Percentiles rank a stretch among this genome's conserved stretches.
Conservation (phyloP, 2,113 vertebrate genomes). For the Benitochromis conjunctus region DNA sequence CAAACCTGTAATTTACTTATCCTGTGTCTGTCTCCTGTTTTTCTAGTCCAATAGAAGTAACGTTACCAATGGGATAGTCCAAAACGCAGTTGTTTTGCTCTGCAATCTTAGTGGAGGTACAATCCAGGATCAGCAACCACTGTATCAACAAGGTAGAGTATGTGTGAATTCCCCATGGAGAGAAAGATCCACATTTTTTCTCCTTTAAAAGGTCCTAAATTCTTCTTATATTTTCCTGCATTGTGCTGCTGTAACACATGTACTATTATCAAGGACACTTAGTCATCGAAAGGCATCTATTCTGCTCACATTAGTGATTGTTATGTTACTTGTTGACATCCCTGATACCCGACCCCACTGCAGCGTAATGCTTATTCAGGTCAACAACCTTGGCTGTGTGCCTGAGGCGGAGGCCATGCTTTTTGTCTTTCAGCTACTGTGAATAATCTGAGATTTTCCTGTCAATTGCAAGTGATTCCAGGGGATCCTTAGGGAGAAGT, state of each 20-base stretch:
- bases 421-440: not conserved
- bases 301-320: slow-evolving; percentile 14
- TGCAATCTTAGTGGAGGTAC: slow-evolving; percentile 46
- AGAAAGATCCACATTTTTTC: not conserved
- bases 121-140: slow-evolving; percentile 36
- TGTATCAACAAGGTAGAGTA: slow-evolving; percentile 45
- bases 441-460: not conserved
- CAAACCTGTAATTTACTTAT: not conserved
- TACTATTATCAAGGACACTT: not conserved
- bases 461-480: not conserved
- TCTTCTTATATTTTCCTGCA: not conserved
- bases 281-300: not conserved
- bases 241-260: not conserved
- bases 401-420: not conserved
- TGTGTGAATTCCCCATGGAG: not conserved
- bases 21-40: not conserved
- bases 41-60: slow-evolving; percentile 22
- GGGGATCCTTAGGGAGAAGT: not conserved
- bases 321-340: slow-evolving; percentile 24
- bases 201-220: not conserved
- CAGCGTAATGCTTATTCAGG: not conserved
- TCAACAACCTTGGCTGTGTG: not conserved
- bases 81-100: slow-evolving; percentile 55
- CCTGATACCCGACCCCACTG: not conserved
- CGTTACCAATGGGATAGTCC: slow-evolving; percentile 29